Evolutionary conservation across 2,113 vertebrate genomes (phyloP), one percentile per base, ranked within the genome.

Genomic region (Salvelinus alpinus): DNA sequence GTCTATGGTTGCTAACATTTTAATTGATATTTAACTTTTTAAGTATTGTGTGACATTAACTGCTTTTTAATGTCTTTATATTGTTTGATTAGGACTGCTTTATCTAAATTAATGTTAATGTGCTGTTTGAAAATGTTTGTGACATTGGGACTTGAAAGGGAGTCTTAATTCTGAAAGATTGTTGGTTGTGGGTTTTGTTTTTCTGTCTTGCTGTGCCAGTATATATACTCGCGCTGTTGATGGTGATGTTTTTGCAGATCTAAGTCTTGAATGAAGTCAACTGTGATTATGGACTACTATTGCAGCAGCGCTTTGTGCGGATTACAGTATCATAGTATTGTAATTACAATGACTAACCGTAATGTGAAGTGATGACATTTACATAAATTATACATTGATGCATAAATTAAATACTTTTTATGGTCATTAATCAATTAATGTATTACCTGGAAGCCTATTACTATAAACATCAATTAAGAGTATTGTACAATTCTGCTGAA

Each of bases 311-410:
- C 82, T 91, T 88, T 84, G 80, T 74, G 72, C 83, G 77, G 76
- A 72, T 87, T 72, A 82, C 80, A 80, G 54, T n/a, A 73, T 29
- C 8, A 80, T 77, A 75, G 71, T 47, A 54, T 51, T 81, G 79
- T 76, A 87, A 74, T 60, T 44, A 2, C 38, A 44, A 44, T 44
- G 9, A 44, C 38, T 60, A 64, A 70, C 64, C 81, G 83, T 87
- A 75, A 85, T 82, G 86, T 88, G 83, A 88, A 70, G 62, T 72
- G 62, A 22, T 78, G 47, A 31, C 12, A 27, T 62, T 25, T 54
- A 64, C 86, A 75, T 82, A 82, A 92, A 90, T 89, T 89, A 91
- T 91, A 62, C n/a, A 22, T 62, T 62, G 18, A 62, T 62, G 59
- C 5, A 62, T 62, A 22, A 62, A 62, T 62, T 62, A 24, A 62